Evolutionary conservation across 2,888 invertebrate genomes (phyloP), one percentile per base, ranked within the genome.

Genomic region (Elaeidobius kamerunicus): DNA sequence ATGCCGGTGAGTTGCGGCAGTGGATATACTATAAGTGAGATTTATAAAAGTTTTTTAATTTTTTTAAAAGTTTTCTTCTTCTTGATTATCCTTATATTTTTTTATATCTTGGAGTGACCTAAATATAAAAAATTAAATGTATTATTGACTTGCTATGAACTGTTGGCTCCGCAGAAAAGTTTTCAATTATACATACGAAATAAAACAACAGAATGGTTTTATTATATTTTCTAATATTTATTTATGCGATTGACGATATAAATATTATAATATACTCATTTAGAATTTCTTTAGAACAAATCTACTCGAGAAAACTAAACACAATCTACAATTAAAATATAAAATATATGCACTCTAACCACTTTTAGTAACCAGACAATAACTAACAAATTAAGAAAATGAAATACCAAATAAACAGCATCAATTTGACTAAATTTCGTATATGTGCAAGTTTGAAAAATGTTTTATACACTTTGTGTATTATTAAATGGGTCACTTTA

Each of bases 311-410:
- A n/a, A n/a, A 54, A 54, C 44, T 49, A 49, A 54, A 43, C 48
- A 48, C 52, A 46, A 41, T 42, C 43, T 53, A 53, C 48, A 50
- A 27, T n/a, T 38, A 38, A 43, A 53, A 42, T 40, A 48, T 49
- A 54, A 49, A 54, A 49, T 49, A 53, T 53, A 53, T 53, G 47
- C 53, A 47, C 47, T 53, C 15, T 43, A 48, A 47, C 42, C 53
- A 42, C 43, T 47, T 53, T 44, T 38, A 47, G 48, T 43, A 42
- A 43, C 30, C 45, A 23, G 27, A 40, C 43, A 36, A 28, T 12
- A 18, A 43, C 30, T 30, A 30, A 30, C 30, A 15, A 35, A 35
- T 23, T 34, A 46, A 46, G 23, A 46, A 30, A 14, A 43, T 6
- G 18, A 43, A 43, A 9, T 27, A 27, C 9, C 27, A 27, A 35